phyloP scores from a whole-genome alignment of 2,888 invertebrate species.

The Schrankia costaestrigalis region DNA sequence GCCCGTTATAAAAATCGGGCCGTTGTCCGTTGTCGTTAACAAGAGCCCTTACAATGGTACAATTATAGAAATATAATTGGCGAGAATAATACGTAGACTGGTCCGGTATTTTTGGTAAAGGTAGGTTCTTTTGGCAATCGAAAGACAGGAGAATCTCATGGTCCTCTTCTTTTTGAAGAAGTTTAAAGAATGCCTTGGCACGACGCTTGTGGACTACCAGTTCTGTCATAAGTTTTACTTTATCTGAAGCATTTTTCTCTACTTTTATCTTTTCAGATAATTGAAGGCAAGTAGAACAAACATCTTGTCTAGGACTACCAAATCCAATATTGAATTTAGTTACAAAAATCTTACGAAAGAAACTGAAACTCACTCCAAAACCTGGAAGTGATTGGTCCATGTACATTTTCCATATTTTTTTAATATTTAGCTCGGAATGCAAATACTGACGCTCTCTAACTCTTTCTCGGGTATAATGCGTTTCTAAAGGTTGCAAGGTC shows the following conservation, averaged over 20 bases:
- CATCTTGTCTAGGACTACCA: constrained; percentile 2
- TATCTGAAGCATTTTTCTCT: neutral
- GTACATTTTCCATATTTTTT: constrained; percentile 9
- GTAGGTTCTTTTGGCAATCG: constrained; percentile 22
- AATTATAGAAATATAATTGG: constrained; percentile 41
- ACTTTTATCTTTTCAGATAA: neutral
- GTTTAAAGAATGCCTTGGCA: constrained; percentile 17
- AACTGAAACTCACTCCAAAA: constrained; percentile 13
- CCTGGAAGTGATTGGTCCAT: constrained; percentile 12
- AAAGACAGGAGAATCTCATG: constrained; percentile 14
- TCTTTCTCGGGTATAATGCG: neutral
- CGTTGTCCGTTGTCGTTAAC: too few relatives aligned
- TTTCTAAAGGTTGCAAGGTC: neutral
- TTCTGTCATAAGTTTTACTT: neutral
- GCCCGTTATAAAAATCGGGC: too few relatives aligned
- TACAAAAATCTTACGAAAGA: constrained; percentile 22
- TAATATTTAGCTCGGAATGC: constrained; percentile 8
- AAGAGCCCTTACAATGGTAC: too few relatives aligned
- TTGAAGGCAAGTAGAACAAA: neutral
- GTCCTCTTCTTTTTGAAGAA: constrained; percentile 10
- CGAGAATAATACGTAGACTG: constrained; percentile 41
- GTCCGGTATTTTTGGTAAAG: constrained; percentile 34
- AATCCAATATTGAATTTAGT: constrained; percentile 26
- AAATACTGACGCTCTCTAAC: neutral
- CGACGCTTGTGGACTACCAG: constrained; percentile 5